Percentiles rank a stretch among this genome's conserved stretches.
Conservation (phyloP, 1,140 invertebrate genomes). For the Aphidius gifuensis region DNA sequence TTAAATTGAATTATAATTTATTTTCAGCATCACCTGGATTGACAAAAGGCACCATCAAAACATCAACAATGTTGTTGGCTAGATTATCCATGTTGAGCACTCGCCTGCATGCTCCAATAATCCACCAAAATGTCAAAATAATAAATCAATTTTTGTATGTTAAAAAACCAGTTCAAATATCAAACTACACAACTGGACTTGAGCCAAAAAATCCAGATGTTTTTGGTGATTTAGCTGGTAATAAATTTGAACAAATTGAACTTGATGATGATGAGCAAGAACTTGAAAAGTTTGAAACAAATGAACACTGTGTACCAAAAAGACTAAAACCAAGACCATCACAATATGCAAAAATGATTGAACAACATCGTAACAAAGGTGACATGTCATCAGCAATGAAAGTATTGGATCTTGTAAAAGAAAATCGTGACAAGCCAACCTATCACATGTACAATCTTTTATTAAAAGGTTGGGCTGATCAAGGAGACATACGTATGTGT, state of each 20-base stretch:
- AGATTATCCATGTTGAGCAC: too few relatives aligned
- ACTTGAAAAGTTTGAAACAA: conserved; percentile 43
- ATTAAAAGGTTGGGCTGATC: conserved; percentile 73
- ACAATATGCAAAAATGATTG: conserved; percentile 69
- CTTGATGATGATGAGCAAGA: conserved; percentile 41
- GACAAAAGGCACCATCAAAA: too few relatives aligned
- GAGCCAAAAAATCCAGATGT: conserved; percentile 33
- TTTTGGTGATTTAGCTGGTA: conserved; percentile 44
- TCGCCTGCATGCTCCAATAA: too few relatives aligned
- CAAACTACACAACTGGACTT: neutral
- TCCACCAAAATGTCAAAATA: too few relatives aligned
- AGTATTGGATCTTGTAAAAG: conserved; percentile 73
- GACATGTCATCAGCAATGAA: conserved; percentile 71
- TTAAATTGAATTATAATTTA: too few relatives aligned
- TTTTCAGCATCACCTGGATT: too few relatives aligned
- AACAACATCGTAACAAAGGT: conserved; percentile 60
- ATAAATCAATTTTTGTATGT: too few relatives aligned
- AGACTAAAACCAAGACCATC: conserved; percentile 52
- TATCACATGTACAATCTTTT: conserved; percentile 77
- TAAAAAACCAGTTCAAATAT: too few relatives aligned
- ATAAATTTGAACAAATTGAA: conserved; percentile 31
- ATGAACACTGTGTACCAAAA: conserved; percentile 27
- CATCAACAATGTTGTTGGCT: too few relatives aligned
- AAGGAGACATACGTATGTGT: conserved; percentile 80
- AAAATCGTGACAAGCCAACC: conserved; percentile 74